A percentile compares a stretch with the other conserved stretches of the same genome.
Conservation (phyloP, 2,888 invertebrate genomes). For the Melanchra persicariae region DNA sequence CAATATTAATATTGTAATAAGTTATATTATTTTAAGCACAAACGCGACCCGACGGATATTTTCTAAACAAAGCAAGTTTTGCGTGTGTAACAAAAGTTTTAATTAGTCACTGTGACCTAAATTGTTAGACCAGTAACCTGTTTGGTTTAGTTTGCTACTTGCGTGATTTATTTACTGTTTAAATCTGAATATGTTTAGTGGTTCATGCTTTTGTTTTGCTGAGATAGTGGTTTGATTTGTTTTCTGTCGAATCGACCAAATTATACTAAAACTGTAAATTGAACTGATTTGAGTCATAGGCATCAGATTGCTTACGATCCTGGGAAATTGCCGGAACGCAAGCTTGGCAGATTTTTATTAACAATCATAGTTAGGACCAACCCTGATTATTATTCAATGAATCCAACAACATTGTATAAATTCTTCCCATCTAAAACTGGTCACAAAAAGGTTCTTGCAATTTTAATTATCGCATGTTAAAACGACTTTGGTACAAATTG, state of each 20-base stretch:
- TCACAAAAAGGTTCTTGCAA: not conserved
- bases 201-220: constrained; percentile 23
- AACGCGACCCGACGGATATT: constrained; percentile 66
- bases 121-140: constrained; percentile 69
- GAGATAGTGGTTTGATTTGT: constrained; percentile 1
- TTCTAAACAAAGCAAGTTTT: constrained; percentile 72
- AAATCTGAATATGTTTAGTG: constrained; percentile 45
- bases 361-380: not conserved
- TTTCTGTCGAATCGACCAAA: not conserved
- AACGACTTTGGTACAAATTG: not conserved
- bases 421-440: not conserved
- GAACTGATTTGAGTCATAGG: not conserved
- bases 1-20: constrained; percentile 51
- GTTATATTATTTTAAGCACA: constrained; percentile 58
- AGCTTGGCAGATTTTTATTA: not conserved
- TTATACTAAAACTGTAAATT: not conserved
- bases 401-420: not conserved
- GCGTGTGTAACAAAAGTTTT: constrained; percentile 78
- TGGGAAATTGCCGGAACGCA: not conserved
- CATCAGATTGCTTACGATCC: not conserved
- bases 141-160: constrained; percentile 61
- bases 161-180: constrained; percentile 70
- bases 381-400: not conserved
- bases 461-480: constrained; percentile 22
- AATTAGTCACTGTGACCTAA: constrained; percentile 82